Evolutionary conservation across 2,113 vertebrate species (phyloP), one percentile per base, ranked within the genome.

Genomic region (Saguinus imperator): DNA sequence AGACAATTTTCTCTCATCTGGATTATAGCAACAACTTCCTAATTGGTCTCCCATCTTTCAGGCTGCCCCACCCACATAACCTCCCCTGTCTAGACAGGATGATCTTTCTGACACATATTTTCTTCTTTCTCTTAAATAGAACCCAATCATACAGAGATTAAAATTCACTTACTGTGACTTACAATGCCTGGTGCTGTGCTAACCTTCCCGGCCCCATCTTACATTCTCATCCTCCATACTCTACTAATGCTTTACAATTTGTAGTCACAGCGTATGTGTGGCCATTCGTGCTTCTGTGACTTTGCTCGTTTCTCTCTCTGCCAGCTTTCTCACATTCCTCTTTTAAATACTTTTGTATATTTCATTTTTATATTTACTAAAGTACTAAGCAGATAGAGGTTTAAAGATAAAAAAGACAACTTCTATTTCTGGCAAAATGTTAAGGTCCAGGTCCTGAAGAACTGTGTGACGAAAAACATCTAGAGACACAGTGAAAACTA

Each of bases 71-170:
- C 25, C 29, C 18, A 21, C 55, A 37, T n/a, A 52, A 11, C 68
- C 14, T 52, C 35, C 27, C 29, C 4, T 40, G 12, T 90, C 45
- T 70, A 45, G 55, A 58, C 35, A 88, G 73, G 87, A 57, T 6
- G 17, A 58, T 82, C 50, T 58, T 80, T 50, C 81, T 87, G 81
- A 76, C n/a, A 35, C 40, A 12, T 40, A 6, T 79, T 75, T 86
- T 86, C 70, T 73, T 48, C 2, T 61, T 32, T 17, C 40, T 50
- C 58, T 85, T 77, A 91, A 95, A 87, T n/a, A 93, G 88, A 95
- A 76, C 18, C 37, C 43, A 72, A 45, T 73, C 43, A 88, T 11
- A 55, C 6, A 17, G 64, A 94, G n/a, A 43, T 45, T 50, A 6
- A 23, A 55, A 88, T 75, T 84, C 85, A 94, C 64, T 85, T 43